Evolutionary conservation across 2,797 vertebrate genomes (phyloP).

Genomic region (Cygnus olor): DNA sequence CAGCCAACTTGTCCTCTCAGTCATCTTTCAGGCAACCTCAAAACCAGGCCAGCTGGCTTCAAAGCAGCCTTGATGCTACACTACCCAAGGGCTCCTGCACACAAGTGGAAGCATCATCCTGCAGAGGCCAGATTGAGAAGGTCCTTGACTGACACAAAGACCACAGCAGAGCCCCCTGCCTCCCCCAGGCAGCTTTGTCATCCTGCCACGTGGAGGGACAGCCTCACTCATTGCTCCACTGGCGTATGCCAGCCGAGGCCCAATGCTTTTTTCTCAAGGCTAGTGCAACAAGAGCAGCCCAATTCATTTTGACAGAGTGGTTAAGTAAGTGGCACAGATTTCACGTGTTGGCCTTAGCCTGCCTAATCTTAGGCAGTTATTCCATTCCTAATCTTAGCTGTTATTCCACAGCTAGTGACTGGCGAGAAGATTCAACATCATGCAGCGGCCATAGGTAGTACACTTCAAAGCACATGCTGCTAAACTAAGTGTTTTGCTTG

Average conservation of each 20-base stretch:
- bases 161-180: neutral
- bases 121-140: neutral
- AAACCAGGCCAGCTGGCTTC: conserved; percentile 17
- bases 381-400: neutral
- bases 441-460: neutral
- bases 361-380: conserved; percentile 6
- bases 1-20: conserved; percentile 15
- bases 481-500: neutral
- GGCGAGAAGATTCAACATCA: neutral
- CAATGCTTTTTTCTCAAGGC: neutral
- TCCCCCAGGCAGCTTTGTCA: neutral
- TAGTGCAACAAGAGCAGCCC: neutral
- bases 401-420: conserved; percentile 22
- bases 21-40: conserved; percentile 3
- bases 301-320: conserved; percentile 38
- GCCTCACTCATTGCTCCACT: neutral
- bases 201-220: neutral
- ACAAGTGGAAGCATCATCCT: conserved; percentile 42
- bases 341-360: conserved; percentile 34
- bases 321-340: conserved; percentile 58
- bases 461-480: neutral
- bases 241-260: conserved; percentile 7
- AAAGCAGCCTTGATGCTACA: neutral
- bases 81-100: neutral
- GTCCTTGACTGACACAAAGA: neutral